phyloP scores from a whole-genome alignment of 2,113 vertebrate genomes.

The Manacus vitellinus region DNA sequence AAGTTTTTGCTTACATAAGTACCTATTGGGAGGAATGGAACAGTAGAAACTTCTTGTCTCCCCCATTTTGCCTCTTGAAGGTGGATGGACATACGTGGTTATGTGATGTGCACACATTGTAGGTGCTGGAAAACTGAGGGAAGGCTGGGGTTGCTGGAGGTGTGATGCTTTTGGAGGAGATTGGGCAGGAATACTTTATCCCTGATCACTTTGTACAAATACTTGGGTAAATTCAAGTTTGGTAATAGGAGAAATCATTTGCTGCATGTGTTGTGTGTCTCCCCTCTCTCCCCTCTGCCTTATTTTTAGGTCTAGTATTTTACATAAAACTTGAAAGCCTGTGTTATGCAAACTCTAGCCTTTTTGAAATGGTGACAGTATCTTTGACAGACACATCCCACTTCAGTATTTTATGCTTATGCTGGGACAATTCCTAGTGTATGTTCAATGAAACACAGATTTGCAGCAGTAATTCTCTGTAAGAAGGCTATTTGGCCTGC shows the following conservation, averaged over 20 bases:
- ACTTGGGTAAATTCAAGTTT: background rate
- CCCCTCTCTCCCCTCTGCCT: background rate
- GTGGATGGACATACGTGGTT: accelerated
- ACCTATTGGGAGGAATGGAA: background rate
- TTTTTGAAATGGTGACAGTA: background rate
- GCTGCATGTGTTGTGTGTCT: accelerated
- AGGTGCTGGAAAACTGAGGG: background rate
- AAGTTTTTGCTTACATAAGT: background rate
- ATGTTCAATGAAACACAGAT: background rate
- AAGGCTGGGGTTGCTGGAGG: background rate
- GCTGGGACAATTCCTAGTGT: background rate
- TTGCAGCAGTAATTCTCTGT: background rate
- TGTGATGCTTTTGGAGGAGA: background rate
- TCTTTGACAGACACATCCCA: background rate
- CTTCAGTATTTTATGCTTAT: background rate
- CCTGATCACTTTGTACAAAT: background rate
- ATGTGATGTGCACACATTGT: accelerated
- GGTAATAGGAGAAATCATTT: background rate
- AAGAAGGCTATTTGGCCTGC: background rate
- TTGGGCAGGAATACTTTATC: background rate
- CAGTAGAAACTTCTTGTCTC: background rate
- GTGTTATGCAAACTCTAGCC: background rate
- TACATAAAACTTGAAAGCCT: background rate
- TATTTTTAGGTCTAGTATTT: background rate
- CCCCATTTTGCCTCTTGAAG: background rate